Conservation (phyloP, 37 sponge, comb jelly and placozoan species). For the Hexactinellida sp. region DNA sequence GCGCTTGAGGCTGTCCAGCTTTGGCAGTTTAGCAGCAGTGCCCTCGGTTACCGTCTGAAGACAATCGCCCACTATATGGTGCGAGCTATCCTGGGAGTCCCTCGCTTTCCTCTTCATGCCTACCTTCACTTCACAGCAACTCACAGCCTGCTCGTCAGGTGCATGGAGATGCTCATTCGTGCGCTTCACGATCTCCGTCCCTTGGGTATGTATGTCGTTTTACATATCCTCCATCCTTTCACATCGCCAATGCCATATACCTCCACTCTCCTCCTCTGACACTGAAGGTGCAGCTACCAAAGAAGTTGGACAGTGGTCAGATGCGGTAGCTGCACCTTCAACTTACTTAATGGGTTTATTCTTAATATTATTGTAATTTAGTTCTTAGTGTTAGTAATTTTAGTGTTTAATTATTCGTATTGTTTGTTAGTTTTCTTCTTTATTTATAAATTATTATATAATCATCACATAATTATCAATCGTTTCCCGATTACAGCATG, state of each 20-base stretch:
- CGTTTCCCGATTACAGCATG: too few relatives aligned
- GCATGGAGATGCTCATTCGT: not conserved
- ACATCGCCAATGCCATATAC: not conserved
- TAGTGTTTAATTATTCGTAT: too few relatives aligned
- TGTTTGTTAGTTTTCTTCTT: too few relatives aligned
- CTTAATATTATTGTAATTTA: too few relatives aligned
- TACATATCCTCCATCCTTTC: not conserved
- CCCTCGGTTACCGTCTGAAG: not conserved
- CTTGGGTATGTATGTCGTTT: not conserved
- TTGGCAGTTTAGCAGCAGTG: not conserved
- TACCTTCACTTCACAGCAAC: not conserved
- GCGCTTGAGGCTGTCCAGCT: not conserved
- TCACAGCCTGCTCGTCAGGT: not conserved
- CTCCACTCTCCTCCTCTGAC: not conserved
- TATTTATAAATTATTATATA: too few relatives aligned
- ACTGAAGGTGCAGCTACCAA: not conserved
- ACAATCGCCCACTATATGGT: not conserved
- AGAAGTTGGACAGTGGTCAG: not conserved
- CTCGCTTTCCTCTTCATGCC: not conserved
- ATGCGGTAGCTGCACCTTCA: too few relatives aligned
- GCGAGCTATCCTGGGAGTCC: not conserved
- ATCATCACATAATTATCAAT: too few relatives aligned
- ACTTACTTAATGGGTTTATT: too few relatives aligned
- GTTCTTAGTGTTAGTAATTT: too few relatives aligned
- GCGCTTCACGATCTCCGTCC: not conserved